Evolutionary conservation across 2,797 vertebrate species (phyloP), one percentile per base, ranked within the genome.

Genomic region (Argya squamiceps): DNA sequence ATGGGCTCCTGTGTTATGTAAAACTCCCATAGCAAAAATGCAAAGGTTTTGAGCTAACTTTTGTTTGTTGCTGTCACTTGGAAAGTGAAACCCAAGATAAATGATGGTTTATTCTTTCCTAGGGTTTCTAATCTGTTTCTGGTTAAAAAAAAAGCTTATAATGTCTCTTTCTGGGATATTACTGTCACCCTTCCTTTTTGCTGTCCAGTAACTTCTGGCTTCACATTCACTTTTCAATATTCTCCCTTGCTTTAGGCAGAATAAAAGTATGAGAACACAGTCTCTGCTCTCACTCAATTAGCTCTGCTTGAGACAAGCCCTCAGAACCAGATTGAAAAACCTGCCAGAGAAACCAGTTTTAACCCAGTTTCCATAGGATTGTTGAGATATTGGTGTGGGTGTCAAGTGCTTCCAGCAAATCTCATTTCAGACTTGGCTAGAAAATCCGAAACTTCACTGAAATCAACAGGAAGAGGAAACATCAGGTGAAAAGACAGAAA

Each of bases 171-270:
- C 34, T 20, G 26, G 37, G 69, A 89, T 91, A 79, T 94, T 89
- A 91, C 79, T 79, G 74, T 86, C 82, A 89, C 58, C 86, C 73
- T 58, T 83, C 69, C 92, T 64, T 84, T 88, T 75, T 75, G 71
- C 71, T 94, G 93, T 81, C 88, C 65, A 55, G 58, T 41, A 92
- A 81, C 62, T 89, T 91, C 65, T 91, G 84, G 92, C 84, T 96
- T 88, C 93, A 44, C 76, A 36, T 83, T 87, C 69, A 59, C 73
- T 94, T 92, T 82, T 74, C 91, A 92, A 76, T 86, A 68, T 55
- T 44, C 41, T 77, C 26, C 59, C 84, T 91, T 70, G 69, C 96
- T 95, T 83, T 88, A 75, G 92, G 96, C 89, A 83, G 79, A 81
- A 62, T 30, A 58, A n/a, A 89, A 88, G 63, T 27, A 71, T 65